Evolutionary conservation across 1,140 invertebrate species (phyloP), one percentile per base, ranked within the genome.

Genomic region (Drosophila equinoxialis): DNA sequence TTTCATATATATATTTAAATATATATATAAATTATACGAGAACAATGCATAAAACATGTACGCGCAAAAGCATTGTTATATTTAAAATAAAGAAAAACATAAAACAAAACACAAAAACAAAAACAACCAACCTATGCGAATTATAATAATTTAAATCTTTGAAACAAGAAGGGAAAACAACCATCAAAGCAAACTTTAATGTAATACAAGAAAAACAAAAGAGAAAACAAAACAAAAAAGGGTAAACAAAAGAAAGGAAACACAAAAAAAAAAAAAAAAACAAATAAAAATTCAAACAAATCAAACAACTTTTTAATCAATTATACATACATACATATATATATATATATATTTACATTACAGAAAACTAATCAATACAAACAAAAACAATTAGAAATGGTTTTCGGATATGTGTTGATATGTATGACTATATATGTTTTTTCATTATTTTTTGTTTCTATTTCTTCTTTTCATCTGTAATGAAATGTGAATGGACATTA

Each of bases 131-230:
- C 66, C 67, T 74, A 79, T 76, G 72, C 79, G 74, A 87, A 79
- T 72, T 79, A 71, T 79, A 79, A 79, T 87, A 77, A 87, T 82
- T 86, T 82, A 70, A 76, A 79, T 60, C 71, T 72, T 62, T 59
- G 73, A 66, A 72, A 55, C 74, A 76, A 66, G 57, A 51, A 55
- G 68, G 45, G 11, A 33, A 65, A 30, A 57, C 54, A 60, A 35
- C 54, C 11, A 68, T 30, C 30, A 30, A 30, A 61, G 42, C 37
- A 79, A 65, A 54, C 70, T 68, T 68, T 72, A 68, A 55, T 71
- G 64, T 80, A 77, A 65, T 77, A 55, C 57, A 62, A 26, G 2
- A 26, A 26, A 62, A n/a, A 42, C 1, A 23, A 65, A 37, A 58
- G 57, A 20, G 17, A 41, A 48, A n/a, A 58, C 35, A 30, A 62